Percentiles rank a stretch among this genome's conserved stretches.
These are phyloP conservation scores for Dynastes grantii DNA, from an alignment of 2,888 invertebrate species.

Conservation along the genomic window DNA sequence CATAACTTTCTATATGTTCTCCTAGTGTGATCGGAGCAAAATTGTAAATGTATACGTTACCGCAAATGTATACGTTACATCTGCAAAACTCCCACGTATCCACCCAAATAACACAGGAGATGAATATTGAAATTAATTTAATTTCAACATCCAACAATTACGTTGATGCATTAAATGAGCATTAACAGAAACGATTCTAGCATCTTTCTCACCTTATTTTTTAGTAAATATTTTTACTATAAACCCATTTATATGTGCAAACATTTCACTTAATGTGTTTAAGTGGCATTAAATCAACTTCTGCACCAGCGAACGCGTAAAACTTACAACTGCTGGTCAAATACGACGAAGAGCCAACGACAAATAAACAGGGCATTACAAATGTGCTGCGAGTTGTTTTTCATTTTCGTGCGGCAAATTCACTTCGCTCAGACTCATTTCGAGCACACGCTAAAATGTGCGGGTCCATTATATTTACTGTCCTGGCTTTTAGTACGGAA, in stretches of 20 bases:
- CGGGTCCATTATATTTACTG: constrained; percentile 5
- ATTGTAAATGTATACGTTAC: too few species aligned
- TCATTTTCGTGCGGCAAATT: constrained; percentile 7
- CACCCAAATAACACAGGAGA: too few species aligned
- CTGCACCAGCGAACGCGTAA: constrained; percentile 3
- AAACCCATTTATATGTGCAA: neutral
- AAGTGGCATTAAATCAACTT: constrained; percentile 42
- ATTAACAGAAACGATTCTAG: too few species aligned
- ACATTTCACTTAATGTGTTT: constrained; percentile 14
- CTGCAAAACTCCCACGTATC: too few species aligned
- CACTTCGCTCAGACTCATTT: constrained; percentile 5
- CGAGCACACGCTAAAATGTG: neutral
- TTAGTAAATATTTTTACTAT: neutral
- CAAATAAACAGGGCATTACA: constrained; percentile 35
- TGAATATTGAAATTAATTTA: too few species aligned
- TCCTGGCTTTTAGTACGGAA: neutral
- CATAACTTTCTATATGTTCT: too few species aligned
- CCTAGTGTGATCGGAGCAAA: too few species aligned
- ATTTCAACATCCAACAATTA: too few species aligned
- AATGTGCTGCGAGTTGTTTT: constrained; percentile 27
- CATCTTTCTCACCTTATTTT: too few species aligned
- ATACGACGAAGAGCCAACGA: constrained; percentile 12
- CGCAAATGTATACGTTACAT: too few species aligned
- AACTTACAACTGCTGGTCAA: constrained; percentile 26
- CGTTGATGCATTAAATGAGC: too few species aligned